Conservation (phyloP, 2,888 invertebrate genomes). For the Oxystoma pomonae region DNA sequence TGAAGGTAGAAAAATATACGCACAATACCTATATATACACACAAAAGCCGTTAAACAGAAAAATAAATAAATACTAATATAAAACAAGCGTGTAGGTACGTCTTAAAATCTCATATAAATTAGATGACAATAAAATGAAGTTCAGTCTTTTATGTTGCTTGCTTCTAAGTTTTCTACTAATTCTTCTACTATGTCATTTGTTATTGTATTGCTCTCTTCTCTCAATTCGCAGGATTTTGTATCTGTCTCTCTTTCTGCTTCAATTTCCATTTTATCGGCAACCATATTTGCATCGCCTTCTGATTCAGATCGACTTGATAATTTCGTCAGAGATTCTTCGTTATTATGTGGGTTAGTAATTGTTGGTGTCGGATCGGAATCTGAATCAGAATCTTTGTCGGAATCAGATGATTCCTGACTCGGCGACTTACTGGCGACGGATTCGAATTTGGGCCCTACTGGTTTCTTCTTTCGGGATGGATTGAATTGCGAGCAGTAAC, state of each 20-base stretch:
- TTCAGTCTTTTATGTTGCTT: background rate
- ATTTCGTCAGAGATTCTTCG: background rate
- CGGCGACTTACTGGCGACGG: conserved; percentile 15
- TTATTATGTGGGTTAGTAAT: background rate
- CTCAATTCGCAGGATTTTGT: background rate
- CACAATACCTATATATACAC: background rate
- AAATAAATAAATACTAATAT: background rate
- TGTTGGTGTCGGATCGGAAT: conserved; percentile 19
- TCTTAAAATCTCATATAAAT: background rate
- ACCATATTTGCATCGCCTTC: background rate
- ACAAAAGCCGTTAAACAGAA: background rate
- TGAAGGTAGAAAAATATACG: background rate
- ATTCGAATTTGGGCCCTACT: conserved; percentile 61
- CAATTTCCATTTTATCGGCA: background rate
- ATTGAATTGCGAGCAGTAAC: conserved; percentile 84
- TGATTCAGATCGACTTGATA: background rate
- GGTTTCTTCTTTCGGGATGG: conserved; percentile 85
- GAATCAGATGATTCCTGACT: conserved; percentile 38
- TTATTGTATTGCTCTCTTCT: background rate
- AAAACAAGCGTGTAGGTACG: background rate
- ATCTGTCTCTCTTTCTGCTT: background rate
- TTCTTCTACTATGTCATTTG: background rate
- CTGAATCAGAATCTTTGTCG: conserved; percentile 36
- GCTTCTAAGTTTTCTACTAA: background rate
- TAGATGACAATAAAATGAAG: background rate